Evolutionary conservation across 2,797 vertebrate genomes (phyloP).

Genomic region (Heliangelus exortis): DNA sequence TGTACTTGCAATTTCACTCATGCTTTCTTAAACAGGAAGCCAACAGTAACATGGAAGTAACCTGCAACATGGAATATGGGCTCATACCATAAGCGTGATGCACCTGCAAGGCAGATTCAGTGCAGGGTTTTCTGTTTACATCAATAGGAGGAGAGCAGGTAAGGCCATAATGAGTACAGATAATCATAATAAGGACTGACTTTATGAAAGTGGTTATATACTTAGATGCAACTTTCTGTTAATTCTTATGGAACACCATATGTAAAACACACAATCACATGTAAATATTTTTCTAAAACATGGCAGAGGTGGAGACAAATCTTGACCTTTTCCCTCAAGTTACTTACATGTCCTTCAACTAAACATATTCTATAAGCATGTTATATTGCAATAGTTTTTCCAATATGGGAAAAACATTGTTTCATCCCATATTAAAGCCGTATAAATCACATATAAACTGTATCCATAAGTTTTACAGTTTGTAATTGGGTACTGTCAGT

Average conservation of each 20-base stretch:
- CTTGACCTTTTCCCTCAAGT: not conserved
- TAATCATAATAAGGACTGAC: not conserved
- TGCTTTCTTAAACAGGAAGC: not conserved
- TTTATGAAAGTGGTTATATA: not conserved
- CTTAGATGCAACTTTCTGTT: not conserved
- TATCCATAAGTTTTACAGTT: not conserved
- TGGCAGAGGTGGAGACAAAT: not conserved
- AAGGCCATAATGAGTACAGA: not conserved
- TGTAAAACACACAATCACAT: not conserved
- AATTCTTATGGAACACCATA: not conserved
- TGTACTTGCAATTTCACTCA: not conserved
- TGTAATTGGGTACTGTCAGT: not conserved
- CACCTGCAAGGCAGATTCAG: not conserved
- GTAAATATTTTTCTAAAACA: not conserved
- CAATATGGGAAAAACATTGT: not conserved
- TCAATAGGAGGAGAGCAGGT: not conserved
- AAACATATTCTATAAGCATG: not conserved
- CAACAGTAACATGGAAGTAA: not conserved
- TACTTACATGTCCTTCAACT: not conserved
- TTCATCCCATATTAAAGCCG: not conserved
- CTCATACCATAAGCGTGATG: not conserved
- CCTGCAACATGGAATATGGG: not conserved
- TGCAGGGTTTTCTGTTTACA: not conserved
- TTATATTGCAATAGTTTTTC: not conserved
- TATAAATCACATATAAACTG: not conserved